Conservation (phyloP, 53 echinoderm and acorn worm genomes). For the Henricia sp. region DNA sequence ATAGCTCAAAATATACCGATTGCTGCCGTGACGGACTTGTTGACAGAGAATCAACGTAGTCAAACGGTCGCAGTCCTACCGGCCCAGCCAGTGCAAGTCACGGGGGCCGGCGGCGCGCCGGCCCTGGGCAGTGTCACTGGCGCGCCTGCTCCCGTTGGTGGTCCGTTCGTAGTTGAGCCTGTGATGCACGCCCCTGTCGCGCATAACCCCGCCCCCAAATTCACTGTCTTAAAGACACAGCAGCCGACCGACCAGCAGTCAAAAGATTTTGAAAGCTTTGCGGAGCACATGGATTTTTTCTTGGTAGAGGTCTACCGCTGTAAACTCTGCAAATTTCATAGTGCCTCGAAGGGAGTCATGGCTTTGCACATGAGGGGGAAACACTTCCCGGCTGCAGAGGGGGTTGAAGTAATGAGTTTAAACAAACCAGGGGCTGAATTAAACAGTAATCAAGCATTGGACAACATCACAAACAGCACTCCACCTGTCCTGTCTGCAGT, state of each 20-base stretch:
- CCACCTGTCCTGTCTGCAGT: background rate
- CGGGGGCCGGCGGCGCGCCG: background rate
- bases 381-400: conserved; percentile 20
- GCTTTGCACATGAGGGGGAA: conserved; percentile 64
- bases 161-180: background rate
- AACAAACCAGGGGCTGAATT: too few species aligned
- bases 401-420: background rate
- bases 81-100: background rate
- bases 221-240: conserved; percentile 26
- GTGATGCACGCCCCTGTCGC: background rate
- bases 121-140: background rate
- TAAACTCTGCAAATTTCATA: conserved; percentile 79
- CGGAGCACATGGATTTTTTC: conserved; percentile 64
- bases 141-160: background rate
- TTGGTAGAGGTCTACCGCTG: conserved; percentile 81
- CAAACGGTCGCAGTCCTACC: background rate
- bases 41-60: background rate
- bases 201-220: background rate
- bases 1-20: too few species aligned
- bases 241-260: conserved; percentile 9
- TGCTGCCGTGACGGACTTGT: too few species aligned
- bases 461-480: background rate
- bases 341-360: conserved; percentile 58
- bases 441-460: too few species aligned
- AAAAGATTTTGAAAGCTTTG: conserved; percentile 15